A percentile compares a stretch with the other conserved stretches of the same genome.
These are phyloP conservation scores for Diachrysia chrysitis DNA, from an alignment of 2,888 invertebrate genomes.

Conservation along the genomic window DNA sequence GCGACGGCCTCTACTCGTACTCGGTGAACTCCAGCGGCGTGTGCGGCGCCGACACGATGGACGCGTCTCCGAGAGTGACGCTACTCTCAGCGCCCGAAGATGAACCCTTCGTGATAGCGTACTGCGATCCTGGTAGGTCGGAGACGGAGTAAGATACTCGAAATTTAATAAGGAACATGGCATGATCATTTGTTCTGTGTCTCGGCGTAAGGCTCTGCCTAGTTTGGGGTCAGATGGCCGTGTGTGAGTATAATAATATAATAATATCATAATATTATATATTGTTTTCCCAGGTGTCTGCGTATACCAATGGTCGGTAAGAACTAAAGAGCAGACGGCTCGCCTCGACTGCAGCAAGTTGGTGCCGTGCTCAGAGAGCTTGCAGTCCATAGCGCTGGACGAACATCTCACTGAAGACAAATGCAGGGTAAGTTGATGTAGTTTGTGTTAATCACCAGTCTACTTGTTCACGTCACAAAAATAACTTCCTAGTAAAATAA, in stretches of 20 bases:
- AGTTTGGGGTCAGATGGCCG: no score
- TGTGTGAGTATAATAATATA: no score
- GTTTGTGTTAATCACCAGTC: no score
- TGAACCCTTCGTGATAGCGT: conserved; percentile 92
- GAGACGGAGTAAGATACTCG: no score
- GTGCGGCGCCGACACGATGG: conserved; percentile 92
- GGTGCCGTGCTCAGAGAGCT: conserved; percentile 96
- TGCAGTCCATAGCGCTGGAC: conserved; percentile 97
- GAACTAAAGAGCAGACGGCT: conserved; percentile 91
- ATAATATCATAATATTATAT: no score
- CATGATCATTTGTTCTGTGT: no score
- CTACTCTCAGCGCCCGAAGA: conserved; percentile 91
- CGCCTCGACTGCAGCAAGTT: conserved; percentile 97
- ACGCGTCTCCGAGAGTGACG: conserved; percentile 90
- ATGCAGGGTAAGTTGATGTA: conserved; percentile 68
- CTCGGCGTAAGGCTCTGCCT: no score
- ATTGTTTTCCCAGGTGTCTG: conserved; percentile 90
- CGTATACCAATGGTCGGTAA: conserved; percentile 96
- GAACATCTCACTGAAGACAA: conserved; percentile 93
- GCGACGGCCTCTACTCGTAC: conserved; percentile 95
- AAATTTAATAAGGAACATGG: no score
- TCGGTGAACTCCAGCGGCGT: conserved; percentile 92
- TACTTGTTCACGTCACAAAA: no score
- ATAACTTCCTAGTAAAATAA: no score
- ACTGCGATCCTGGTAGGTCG: conserved; percentile 93